Conservation (phyloP, 1,140 invertebrate species). For the Liolophura sinensis region DNA sequence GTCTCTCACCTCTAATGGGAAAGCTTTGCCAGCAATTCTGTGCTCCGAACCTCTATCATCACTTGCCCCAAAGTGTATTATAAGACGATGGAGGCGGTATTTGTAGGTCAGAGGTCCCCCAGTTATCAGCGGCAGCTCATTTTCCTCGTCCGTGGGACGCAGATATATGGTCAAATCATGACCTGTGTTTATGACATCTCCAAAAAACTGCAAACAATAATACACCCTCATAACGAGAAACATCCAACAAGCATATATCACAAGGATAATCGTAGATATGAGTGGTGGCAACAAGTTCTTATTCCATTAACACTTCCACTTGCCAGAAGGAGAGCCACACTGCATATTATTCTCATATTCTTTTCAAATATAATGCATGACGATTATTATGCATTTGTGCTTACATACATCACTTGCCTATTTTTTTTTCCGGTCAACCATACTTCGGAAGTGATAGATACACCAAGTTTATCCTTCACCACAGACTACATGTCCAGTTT, state of each 20-base stretch:
- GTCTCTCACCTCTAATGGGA: constrained; percentile 44
- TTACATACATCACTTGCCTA: too few species aligned
- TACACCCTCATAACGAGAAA: background rate
- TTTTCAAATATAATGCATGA: too few species aligned
- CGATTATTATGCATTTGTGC: too few species aligned
- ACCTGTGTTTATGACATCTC: constrained; percentile 86
- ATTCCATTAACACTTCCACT: too few species aligned
- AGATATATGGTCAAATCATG: constrained; percentile 91
- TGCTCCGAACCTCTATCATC: constrained; percentile 86
- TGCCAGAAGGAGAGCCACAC: too few species aligned
- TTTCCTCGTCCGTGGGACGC: constrained; percentile 74
- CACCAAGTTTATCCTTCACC: too few species aligned
- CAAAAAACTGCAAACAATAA: constrained; percentile 66
- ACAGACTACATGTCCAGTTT: too few species aligned
- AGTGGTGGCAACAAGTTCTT: too few species aligned
- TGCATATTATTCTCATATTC: too few species aligned
- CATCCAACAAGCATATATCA: background rate
- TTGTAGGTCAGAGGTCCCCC: constrained; percentile 93
- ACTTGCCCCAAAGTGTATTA: constrained; percentile 88
- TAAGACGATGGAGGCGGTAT: constrained; percentile 72
- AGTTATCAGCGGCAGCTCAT: constrained; percentile 67
- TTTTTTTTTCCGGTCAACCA: too few species aligned
- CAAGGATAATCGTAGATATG: too few species aligned
- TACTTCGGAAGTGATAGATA: too few species aligned
- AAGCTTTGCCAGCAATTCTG: constrained; percentile 70